Conservation (phyloP, 2,797 vertebrate species). For the Phalanger gymnotis region DNA sequence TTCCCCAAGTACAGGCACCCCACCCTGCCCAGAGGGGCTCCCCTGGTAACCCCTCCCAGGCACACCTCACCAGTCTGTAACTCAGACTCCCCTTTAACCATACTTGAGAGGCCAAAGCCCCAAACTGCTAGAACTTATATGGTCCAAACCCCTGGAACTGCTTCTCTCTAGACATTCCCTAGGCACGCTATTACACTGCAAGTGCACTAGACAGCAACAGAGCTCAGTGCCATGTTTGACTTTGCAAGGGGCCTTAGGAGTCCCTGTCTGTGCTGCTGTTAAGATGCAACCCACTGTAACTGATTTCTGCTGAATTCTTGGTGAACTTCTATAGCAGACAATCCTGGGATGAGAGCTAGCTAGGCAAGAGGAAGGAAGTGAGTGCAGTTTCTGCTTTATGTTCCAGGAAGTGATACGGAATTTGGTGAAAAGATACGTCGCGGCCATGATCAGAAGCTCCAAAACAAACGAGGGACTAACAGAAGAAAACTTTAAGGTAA, state of each 20-base stretch:
- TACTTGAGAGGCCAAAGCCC: not conserved
- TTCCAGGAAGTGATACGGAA: slow-evolving; percentile 95
- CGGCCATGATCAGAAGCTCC: slow-evolving; percentile 97
- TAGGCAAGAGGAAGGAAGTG: slow-evolving; percentile 52
- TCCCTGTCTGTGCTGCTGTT: not conserved
- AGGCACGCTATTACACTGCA: not conserved
- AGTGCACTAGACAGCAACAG: not conserved
- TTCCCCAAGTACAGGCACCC: too few species aligned
- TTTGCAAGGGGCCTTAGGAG: not conserved
- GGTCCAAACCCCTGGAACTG: not conserved
- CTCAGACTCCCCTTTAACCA: not conserved
- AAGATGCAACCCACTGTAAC: not conserved
- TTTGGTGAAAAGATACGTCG: slow-evolving; percentile 96
- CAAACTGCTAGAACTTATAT: not conserved
- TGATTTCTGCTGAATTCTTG: not conserved
- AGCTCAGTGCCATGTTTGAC: not conserved
- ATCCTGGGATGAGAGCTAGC: not conserved
- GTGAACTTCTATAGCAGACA: not conserved
- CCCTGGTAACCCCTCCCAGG: not conserved
- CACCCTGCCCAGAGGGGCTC: not conserved
- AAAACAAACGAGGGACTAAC: slow-evolving; percentile 97
- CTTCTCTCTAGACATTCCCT: not conserved
- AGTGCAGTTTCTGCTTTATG: slow-evolving; percentile 59
- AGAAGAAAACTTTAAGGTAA: slow-evolving; percentile 98
- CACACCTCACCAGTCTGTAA: not conserved